Evolutionary conservation across 2,888 invertebrate species (phyloP).

Genomic region (Diloba caeruleocephala): DNA sequence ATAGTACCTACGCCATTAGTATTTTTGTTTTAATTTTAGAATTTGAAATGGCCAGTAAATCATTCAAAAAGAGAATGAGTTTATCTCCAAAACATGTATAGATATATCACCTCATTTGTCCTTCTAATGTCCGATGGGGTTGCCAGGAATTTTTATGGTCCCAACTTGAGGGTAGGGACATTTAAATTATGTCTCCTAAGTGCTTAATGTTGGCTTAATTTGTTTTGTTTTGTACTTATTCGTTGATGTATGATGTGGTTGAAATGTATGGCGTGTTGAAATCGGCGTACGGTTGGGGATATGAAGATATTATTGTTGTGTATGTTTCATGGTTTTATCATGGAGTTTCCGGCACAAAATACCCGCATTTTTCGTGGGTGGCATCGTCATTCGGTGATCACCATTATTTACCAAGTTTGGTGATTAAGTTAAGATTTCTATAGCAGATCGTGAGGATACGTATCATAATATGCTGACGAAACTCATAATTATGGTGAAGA

Average conservation of each 20-base stretch:
- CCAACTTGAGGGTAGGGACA: constrained; percentile 43
- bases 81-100: constrained; percentile 13
- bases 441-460: too few relatives aligned
- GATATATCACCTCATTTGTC: constrained; percentile 38
- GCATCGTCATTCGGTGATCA: too few relatives aligned
- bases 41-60: background rate
- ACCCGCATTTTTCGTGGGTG: too few relatives aligned
- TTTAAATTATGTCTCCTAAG: constrained; percentile 59
- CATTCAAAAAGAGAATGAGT: constrained; percentile 4
- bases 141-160: constrained; percentile 57
- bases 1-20: too few relatives aligned
- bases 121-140: constrained; percentile 62
- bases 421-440: too few relatives aligned
- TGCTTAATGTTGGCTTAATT: constrained; percentile 46
- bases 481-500: too few relatives aligned
- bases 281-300: constrained; percentile 1
- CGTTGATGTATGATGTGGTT: constrained; percentile 29
- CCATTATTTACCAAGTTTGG: too few relatives aligned
- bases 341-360: too few relatives aligned
- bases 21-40: too few relatives aligned
- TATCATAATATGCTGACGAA: too few relatives aligned
- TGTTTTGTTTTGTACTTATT: constrained; percentile 53
- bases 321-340: too few relatives aligned
- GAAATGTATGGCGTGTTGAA: constrained; percentile 7
- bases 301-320: constrained; percentile 2